Percentiles rank a stretch among this genome's conserved stretches.
phyloP scores from a whole-genome alignment of 2,113 vertebrate genomes.

The Pedetes capensis region DNA sequence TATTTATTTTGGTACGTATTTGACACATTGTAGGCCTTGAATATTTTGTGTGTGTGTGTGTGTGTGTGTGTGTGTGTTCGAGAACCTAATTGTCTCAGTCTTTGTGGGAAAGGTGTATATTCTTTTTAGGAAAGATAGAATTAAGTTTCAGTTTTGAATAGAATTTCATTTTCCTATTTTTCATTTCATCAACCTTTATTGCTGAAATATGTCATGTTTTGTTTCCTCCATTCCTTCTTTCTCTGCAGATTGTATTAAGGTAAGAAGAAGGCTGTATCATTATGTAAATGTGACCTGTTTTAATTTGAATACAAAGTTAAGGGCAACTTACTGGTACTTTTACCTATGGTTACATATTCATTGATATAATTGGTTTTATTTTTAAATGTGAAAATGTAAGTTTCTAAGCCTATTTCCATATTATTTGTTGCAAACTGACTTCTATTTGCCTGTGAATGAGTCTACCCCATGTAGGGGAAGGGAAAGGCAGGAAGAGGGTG shows the following conservation, averaged over 20 bases:
- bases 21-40: slow-evolving; percentile 76
- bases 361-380: not conserved
- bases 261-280: not conserved
- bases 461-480: not conserved
- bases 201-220: slow-evolving; percentile 79
- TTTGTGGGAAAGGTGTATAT: slow-evolving; percentile 83
- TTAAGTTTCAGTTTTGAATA: slow-evolving; percentile 82
- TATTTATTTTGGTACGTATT: slow-evolving; percentile 83
- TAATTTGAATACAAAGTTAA: not conserved
- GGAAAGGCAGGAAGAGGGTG: not conserved
- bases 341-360: not conserved
- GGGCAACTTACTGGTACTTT: not conserved
- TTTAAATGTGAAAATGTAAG: not conserved
- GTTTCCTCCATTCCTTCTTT: slow-evolving; percentile 57
- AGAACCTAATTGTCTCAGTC: slow-evolving; percentile 82
- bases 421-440: not conserved
- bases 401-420: not conserved
- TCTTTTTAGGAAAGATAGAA: slow-evolving; percentile 75
- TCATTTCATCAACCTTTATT: slow-evolving; percentile 79
- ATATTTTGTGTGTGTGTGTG: slow-evolving; percentile 74
- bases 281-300: not conserved
- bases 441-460: not conserved
- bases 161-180: slow-evolving; percentile 85
- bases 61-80: slow-evolving; percentile 71
- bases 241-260: slow-evolving; percentile 69